phyloP scores from a whole-genome alignment of 2,888 invertebrate genomes.

The Apotomis betuletana region DNA sequence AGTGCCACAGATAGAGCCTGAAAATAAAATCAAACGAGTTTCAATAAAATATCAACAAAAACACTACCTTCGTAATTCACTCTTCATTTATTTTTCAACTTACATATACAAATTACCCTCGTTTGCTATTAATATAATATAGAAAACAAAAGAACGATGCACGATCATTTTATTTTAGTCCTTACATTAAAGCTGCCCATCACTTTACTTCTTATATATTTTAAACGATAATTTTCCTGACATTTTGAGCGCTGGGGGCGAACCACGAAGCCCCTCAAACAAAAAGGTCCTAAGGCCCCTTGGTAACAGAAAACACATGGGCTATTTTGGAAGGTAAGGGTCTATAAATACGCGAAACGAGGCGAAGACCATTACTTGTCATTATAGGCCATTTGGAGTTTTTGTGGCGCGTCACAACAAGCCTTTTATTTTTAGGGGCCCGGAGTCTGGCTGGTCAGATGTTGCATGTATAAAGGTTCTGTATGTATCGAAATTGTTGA shows the following conservation, averaged over 20 bases:
- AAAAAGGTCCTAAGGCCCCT: background rate
- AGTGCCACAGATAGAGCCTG: no score
- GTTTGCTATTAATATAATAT: background rate
- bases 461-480: background rate
- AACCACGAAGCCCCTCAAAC: background rate
- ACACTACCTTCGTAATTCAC: no score
- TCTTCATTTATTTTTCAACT: background rate
- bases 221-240: slow-evolving; percentile 33
- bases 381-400: slow-evolving; percentile 42
- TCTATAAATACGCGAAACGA: slow-evolving; percentile 20
- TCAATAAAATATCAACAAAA: no score
- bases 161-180: slow-evolving; percentile 15
- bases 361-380: slow-evolving; percentile 37
- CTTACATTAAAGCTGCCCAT: slow-evolving; percentile 20
- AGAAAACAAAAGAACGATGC: background rate
- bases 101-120: background rate
- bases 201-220: slow-evolving; percentile 29
- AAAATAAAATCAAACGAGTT: no score
- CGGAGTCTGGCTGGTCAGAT: background rate
- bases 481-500: background rate
- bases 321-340: background rate
- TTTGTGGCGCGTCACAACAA: slow-evolving; percentile 32
- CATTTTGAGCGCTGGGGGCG: slow-evolving; percentile 29
- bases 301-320: background rate
- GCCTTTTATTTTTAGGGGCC: slow-evolving; percentile 18